Evolutionary conservation across 2,888 invertebrate genomes (phyloP).

Genomic region (Xanthostigma xanthostigma): DNA sequence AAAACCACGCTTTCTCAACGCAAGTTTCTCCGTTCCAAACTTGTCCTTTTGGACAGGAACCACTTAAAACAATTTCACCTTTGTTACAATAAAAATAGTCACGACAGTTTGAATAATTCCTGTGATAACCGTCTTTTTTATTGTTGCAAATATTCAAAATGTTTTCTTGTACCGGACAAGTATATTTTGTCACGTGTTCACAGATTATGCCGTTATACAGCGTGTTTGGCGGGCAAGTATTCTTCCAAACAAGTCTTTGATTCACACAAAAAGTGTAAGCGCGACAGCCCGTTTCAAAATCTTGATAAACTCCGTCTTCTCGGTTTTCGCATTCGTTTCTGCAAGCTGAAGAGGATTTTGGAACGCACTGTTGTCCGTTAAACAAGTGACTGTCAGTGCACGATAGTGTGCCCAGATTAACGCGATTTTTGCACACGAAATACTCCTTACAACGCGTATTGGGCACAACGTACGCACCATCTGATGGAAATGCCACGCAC

Average conservation of each 20-base stretch:
- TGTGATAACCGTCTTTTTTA: conserved; percentile 16
- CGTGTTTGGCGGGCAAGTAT: neutral
- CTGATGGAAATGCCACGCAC: conserved; percentile 16
- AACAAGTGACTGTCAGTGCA: conserved; percentile 21
- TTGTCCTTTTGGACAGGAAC: conserved; percentile 31
- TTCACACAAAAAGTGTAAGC: conserved; percentile 1
- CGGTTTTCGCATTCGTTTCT: conserved; percentile 17
- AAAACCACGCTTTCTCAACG: conserved; percentile 15
- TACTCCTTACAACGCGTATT: conserved; percentile 20
- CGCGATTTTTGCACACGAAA: conserved; percentile 19
- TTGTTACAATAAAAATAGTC: conserved; percentile 36
- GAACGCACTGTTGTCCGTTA: conserved; percentile 19
- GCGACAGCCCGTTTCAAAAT: conserved; percentile 4
- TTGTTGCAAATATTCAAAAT: neutral
- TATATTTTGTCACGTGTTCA: conserved; percentile 1
- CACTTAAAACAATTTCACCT: conserved; percentile 30
- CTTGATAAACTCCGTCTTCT: conserved; percentile 33
- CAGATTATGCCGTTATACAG: conserved; percentile 2
- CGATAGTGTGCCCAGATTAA: conserved; percentile 18
- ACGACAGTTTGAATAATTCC: conserved; percentile 33
- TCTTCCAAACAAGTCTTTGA: neutral
- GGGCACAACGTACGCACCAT: conserved; percentile 21
- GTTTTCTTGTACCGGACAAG: neutral
- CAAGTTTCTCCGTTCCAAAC: conserved; percentile 37
- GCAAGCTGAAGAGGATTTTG: neutral